Conservation (phyloP, 2,888 invertebrate species). For the Odontocerum albicorne region DNA sequence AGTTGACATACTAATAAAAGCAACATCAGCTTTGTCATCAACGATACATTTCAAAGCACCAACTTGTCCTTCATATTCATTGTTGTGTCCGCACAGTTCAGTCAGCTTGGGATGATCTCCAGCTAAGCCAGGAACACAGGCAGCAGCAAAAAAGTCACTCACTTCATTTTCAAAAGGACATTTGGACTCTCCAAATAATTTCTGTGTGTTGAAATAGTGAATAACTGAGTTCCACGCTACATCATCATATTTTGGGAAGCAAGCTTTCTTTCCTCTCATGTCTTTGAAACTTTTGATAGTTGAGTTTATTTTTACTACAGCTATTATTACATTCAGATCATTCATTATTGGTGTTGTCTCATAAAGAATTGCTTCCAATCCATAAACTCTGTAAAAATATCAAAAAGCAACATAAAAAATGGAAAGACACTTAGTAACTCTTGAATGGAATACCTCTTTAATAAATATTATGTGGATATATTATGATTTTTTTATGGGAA, state of each 20-base stretch:
- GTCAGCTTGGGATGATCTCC: slow-evolving; percentile 40
- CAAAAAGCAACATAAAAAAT: too few species aligned
- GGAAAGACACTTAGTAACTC: too few species aligned
- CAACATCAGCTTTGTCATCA: slow-evolving; percentile 73
- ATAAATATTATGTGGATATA: too few species aligned
- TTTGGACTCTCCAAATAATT: slow-evolving; percentile 38
- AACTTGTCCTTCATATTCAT: slow-evolving; percentile 56
- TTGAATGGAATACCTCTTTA: too few species aligned
- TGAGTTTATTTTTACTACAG: slow-evolving; percentile 65
- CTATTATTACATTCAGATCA: slow-evolving; percentile 65
- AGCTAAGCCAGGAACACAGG: slow-evolving; percentile 60
- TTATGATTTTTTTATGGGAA: too few species aligned
- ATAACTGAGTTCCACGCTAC: slow-evolving; percentile 65
- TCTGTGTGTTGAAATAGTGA: slow-evolving; percentile 36
- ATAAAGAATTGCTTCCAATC: slow-evolving; percentile 61
- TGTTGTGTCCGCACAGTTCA: slow-evolving; percentile 42
- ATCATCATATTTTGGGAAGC: slow-evolving; percentile 80
- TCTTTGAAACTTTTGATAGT: slow-evolving; percentile 62
- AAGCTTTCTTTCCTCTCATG: slow-evolving; percentile 70
- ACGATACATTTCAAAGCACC: slow-evolving; percentile 68
- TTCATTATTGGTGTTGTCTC: slow-evolving; percentile 61
- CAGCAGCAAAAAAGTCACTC: slow-evolving; percentile 65
- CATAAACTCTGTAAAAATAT: slow-evolving; percentile 54
- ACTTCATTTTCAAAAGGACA: slow-evolving; percentile 48
- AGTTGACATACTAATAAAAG: slow-evolving; percentile 69